Conservation (phyloP, 2,797 vertebrate species). For the Etheostoma nigrum region DNA sequence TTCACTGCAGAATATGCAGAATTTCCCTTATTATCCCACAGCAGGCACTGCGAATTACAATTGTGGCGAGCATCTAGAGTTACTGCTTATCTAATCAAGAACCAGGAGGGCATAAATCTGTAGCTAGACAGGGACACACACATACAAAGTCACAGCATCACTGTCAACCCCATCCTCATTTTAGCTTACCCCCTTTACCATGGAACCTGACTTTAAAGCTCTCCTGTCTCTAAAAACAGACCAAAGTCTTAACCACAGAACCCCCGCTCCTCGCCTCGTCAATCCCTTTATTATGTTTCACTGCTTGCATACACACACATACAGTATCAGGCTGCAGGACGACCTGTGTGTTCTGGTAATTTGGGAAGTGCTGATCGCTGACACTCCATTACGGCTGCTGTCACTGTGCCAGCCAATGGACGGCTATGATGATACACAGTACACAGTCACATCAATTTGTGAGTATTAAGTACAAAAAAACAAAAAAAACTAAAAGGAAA, state of each 20-base stretch:
- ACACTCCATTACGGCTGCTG: constrained; percentile 36
- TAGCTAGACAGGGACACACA: constrained; percentile 5
- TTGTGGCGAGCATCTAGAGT: constrained; percentile 9
- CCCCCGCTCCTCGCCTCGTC: background rate
- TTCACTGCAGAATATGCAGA: background rate
- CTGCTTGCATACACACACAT: background rate
- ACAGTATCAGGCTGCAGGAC: constrained; percentile 18
- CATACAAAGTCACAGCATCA: background rate
- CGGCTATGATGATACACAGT: constrained; percentile 7
- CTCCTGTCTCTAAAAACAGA: constrained; percentile 58
- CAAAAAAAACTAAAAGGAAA: no score
- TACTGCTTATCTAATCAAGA: constrained; percentile 34
- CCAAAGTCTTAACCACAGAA: constrained; percentile 19
- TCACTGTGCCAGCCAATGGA: constrained; percentile 30
- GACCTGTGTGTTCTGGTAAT: constrained; percentile 43
- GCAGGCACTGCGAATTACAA: background rate
- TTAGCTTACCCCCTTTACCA: constrained; percentile 23
- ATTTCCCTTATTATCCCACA: background rate
- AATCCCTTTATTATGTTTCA: constrained; percentile 28
- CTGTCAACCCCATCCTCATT: constrained; percentile 33
- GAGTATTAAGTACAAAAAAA: no score
- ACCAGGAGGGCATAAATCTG: constrained; percentile 10
- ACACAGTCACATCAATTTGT: no score
- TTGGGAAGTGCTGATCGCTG: constrained; percentile 54
- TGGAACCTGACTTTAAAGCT: constrained; percentile 48